Conservation (phyloP, 2,797 vertebrate species). For the Gallinago nigripennis region DNA sequence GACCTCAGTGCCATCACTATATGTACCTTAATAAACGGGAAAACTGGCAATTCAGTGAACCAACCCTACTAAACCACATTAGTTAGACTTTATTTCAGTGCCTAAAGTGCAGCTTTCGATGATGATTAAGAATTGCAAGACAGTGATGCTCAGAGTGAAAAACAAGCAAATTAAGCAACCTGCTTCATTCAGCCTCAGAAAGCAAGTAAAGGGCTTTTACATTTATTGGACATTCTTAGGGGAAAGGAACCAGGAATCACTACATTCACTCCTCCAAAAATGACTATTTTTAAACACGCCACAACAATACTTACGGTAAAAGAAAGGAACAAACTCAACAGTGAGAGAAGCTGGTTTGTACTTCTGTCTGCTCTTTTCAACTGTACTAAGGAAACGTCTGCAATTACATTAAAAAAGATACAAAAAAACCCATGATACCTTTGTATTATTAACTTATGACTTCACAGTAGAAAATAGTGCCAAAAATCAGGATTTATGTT, state of each 20-base stretch:
- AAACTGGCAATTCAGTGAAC: not conserved
- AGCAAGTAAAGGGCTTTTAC: not conserved
- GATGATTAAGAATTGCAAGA: not conserved
- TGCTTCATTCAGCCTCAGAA: not conserved
- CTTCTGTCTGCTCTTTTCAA: conserved; percentile 95
- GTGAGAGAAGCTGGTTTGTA: conserved; percentile 94
- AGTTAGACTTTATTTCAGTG: not conserved
- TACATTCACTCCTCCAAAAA: not conserved
- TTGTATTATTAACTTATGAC: not conserved
- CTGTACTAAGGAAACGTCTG: conserved; percentile 86
- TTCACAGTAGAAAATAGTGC: not conserved
- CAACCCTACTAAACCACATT: not conserved
- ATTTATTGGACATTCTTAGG: not conserved
- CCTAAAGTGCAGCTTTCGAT: not conserved
- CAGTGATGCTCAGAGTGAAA: not conserved
- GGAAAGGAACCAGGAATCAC: not conserved
- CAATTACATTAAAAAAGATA: conserved; percentile 37
- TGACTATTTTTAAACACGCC: not conserved
- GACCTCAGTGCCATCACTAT: not conserved
- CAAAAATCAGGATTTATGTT: conserved; percentile 12
- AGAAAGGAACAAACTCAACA: conserved; percentile 97
- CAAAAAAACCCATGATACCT: not conserved
- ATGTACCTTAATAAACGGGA: not conserved
- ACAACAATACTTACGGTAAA: conserved; percentile 90
- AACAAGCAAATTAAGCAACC: not conserved